Evolutionary conservation across 2,113 vertebrate genomes (phyloP).

Genomic region (Scopus umbretta): DNA sequence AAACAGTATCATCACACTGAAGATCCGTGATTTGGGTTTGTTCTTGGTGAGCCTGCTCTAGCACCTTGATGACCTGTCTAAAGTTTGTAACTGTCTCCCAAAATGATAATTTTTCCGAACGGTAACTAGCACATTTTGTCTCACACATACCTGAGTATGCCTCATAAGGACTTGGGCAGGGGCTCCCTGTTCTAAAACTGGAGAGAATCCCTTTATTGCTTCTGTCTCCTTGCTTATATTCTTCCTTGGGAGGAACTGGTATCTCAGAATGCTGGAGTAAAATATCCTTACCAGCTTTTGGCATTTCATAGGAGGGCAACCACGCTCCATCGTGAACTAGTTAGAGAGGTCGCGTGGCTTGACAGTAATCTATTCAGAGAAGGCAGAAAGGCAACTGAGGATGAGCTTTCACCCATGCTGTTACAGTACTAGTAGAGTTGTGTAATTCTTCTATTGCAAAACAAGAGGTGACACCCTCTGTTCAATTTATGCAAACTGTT

Average conservation of each 20-base stretch:
- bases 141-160: background rate
- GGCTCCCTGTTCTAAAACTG: background rate
- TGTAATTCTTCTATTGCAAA: background rate
- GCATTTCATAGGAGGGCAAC: background rate
- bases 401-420: background rate
- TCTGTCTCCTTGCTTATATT: background rate
- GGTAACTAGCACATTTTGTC: background rate
- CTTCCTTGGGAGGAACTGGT: background rate
- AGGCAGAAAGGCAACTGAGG: background rate
- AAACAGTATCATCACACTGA: background rate
- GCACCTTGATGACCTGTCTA: background rate
- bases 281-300: background rate
- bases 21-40: slow-evolving; percentile 10
- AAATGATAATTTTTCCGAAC: background rate
- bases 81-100: background rate
- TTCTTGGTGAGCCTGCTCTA: background rate
- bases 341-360: background rate
- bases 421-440: background rate
- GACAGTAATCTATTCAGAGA: background rate
- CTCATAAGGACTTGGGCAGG: background rate
- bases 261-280: background rate
- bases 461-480: background rate
- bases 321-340: background rate
- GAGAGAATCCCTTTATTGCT: background rate
- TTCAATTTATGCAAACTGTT: background rate